A percentile compares a stretch with the other conserved stretches of the same genome.
phyloP scores from a whole-genome alignment of 1,140 invertebrate genomes.

The Oncopodura yosiiana region DNA sequence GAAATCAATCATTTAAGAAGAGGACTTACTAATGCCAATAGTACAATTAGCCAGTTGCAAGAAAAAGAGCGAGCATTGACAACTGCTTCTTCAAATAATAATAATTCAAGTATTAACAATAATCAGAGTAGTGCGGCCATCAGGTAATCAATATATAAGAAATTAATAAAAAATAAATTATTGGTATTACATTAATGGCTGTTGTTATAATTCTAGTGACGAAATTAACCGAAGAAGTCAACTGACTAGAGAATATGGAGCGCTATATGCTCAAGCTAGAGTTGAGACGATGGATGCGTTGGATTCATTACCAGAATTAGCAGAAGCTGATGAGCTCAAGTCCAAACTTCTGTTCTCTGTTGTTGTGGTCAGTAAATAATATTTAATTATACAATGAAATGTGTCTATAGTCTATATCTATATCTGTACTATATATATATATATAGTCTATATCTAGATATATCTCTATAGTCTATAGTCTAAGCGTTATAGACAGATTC shows the following conservation, averaged over 20 bases:
- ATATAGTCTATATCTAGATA: too few relatives aligned
- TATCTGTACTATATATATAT: too few relatives aligned
- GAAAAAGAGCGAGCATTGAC: constrained; percentile 39
- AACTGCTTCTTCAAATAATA: not conserved
- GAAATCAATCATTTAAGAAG: constrained; percentile 44
- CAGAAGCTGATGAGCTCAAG: constrained; percentile 74
- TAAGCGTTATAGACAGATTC: too few relatives aligned
- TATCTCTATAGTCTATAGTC: too few relatives aligned
- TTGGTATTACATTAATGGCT: too few relatives aligned
- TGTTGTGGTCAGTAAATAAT: constrained; percentile 63
- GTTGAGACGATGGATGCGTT: constrained; percentile 74
- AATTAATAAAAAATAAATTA: too few relatives aligned
- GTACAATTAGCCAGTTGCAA: constrained; percentile 43
- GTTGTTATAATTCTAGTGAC: constrained; percentile 22
- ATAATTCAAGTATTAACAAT: too few relatives aligned
- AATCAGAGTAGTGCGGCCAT: too few relatives aligned
- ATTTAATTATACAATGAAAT: not conserved
- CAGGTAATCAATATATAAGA: too few relatives aligned
- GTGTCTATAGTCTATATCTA: too few relatives aligned
- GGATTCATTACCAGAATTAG: constrained; percentile 62
- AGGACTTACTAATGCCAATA: constrained; percentile 44
- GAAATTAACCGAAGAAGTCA: constrained; percentile 15
- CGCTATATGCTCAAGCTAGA: constrained; percentile 71
- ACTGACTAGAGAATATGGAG: constrained; percentile 67
- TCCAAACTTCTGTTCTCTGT: constrained; percentile 89